Evolutionary conservation across 1,140 invertebrate genomes (phyloP).

Genomic region (Augochlora pura): DNA sequence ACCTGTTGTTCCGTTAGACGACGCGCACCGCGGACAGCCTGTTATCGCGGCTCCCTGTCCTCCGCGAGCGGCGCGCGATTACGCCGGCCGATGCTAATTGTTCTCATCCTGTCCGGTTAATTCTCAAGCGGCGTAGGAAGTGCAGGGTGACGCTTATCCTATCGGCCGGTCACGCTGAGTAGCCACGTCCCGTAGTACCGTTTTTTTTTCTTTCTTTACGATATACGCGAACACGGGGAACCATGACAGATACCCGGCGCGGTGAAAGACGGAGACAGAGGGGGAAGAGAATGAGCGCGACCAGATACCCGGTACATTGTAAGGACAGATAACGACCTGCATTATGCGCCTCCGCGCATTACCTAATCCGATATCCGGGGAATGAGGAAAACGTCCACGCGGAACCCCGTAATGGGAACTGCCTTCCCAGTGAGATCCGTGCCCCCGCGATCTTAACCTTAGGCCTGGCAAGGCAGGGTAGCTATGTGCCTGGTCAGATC

Average conservation of each 20-base stretch:
- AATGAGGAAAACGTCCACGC: slow-evolving; percentile 31
- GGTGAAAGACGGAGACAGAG: slow-evolving; percentile 42
- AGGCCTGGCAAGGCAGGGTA: no score
- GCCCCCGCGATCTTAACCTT: no score
- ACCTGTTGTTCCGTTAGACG: slow-evolving; percentile 5
- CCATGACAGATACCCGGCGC: neutral
- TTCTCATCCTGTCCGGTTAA: slow-evolving; percentile 67
- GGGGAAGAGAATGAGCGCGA: slow-evolving; percentile 7
- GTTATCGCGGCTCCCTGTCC: slow-evolving; percentile 53
- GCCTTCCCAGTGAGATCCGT: neutral
- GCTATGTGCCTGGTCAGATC: no score
- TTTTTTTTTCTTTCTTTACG: neutral
- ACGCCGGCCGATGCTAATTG: slow-evolving; percentile 66
- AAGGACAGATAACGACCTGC: slow-evolving; percentile 50
- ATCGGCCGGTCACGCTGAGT: slow-evolving; percentile 69
- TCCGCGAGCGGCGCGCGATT: slow-evolving; percentile 21
- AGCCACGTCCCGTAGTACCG: slow-evolving; percentile 60
- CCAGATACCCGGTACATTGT: slow-evolving; percentile 49
- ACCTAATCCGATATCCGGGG: slow-evolving; percentile 51
- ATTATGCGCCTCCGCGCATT: slow-evolving; percentile 46
- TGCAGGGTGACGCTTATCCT: slow-evolving; percentile 71
- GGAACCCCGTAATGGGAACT: slow-evolving; percentile 24
- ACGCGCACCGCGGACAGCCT: slow-evolving; percentile 2
- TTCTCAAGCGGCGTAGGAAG: slow-evolving; percentile 74
- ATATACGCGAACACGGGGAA: slow-evolving; percentile 19